Evolutionary conservation across 1,140 invertebrate species (phyloP).

Genomic region (Drosophila ogumai): DNA sequence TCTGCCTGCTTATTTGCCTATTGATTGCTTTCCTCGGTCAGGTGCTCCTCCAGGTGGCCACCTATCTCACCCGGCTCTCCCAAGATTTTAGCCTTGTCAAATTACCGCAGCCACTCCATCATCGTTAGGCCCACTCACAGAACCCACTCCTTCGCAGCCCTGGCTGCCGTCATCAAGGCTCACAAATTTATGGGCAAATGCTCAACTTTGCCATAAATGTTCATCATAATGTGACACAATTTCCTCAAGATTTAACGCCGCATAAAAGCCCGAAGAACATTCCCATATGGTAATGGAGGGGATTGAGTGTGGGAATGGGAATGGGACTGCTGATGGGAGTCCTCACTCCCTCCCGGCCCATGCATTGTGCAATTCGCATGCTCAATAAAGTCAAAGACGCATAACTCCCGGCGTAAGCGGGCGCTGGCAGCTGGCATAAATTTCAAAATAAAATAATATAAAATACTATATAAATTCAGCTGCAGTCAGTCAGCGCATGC

Average conservation of each 20-base stretch:
- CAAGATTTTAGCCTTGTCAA: slow-evolving; percentile 68
- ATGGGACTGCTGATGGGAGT: slow-evolving; percentile 17
- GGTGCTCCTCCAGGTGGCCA: slow-evolving; percentile 37
- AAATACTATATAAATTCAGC: slow-evolving; percentile 58
- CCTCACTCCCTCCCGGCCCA: slow-evolving; percentile 17
- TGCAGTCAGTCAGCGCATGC: slow-evolving; percentile 57
- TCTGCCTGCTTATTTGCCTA: slow-evolving; percentile 40
- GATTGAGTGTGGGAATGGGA: slow-evolving; percentile 28
- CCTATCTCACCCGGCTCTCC: slow-evolving; percentile 22
- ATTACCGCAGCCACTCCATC: slow-evolving; percentile 78
- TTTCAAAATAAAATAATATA: slow-evolving; percentile 73
- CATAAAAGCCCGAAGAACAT: slow-evolving; percentile 58
- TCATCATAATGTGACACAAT: slow-evolving; percentile 83
- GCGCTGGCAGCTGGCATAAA: slow-evolving; percentile 61
- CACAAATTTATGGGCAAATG: slow-evolving; percentile 73
- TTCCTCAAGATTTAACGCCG: slow-evolving; percentile 81
- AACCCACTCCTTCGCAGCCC: slow-evolving; percentile 16
- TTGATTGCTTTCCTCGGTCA: slow-evolving; percentile 55
- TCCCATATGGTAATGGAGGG: slow-evolving; percentile 54
- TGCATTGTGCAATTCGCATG: slow-evolving; percentile 68
- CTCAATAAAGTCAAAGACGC: slow-evolving; percentile 75
- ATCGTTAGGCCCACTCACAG: slow-evolving; percentile 62
- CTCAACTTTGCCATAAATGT: slow-evolving; percentile 80
- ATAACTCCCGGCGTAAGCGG: slow-evolving; percentile 56
- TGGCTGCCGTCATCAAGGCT: slow-evolving; percentile 47